phyloP scores from a whole-genome alignment of 2,113 vertebrate genomes.

The Bujurquina vittata region DNA sequence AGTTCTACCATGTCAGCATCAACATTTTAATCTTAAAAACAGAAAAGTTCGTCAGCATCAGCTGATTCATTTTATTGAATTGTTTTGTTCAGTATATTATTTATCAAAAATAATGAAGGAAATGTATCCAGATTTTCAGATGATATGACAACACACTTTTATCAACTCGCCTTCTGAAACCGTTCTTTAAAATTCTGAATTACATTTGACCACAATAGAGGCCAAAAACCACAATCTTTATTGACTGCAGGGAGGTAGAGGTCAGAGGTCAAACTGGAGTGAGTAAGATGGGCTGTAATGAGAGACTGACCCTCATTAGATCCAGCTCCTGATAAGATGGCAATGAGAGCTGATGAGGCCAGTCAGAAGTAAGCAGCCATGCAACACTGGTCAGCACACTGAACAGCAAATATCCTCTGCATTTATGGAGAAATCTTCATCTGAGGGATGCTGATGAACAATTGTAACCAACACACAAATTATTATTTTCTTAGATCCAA shows the following conservation, averaged over 20 bases:
- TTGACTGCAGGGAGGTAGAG: neutral
- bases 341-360: slow-evolving; percentile 57
- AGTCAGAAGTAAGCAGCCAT: slow-evolving; percentile 55
- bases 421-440: neutral
- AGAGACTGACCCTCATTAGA: slow-evolving; percentile 64
- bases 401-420: neutral
- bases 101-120: neutral
- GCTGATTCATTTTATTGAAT: neutral
- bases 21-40: neutral
- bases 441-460: neutral
- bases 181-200: neutral
- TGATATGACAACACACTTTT: neutral
- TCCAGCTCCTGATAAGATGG: slow-evolving; percentile 52
- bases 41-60: too few relatives aligned
- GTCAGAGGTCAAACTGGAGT: slow-evolving; percentile 52
- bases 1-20: neutral
- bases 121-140: neutral
- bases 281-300: slow-evolving; percentile 46
- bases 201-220: neutral
- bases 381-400: neutral
- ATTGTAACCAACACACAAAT: neutral
- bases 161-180: neutral
- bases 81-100: neutral
- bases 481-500: neutral
- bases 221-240: neutral